Evolutionary conservation across 2,797 vertebrate species (phyloP), one percentile per base, ranked within the genome.

Genomic region (Coendou prehensilis): DNA sequence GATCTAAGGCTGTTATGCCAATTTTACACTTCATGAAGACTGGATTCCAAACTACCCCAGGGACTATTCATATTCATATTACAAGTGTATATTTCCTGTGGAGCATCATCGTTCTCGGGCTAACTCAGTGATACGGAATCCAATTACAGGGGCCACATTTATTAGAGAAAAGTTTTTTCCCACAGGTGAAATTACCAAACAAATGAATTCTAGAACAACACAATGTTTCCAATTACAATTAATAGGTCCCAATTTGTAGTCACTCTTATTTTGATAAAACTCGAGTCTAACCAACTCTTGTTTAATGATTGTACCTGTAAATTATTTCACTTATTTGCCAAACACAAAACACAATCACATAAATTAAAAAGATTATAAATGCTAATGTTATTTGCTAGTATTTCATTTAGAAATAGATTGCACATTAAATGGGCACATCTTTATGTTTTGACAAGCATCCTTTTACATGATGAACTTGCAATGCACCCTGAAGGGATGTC

Each of bases 21-120:
- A 89, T 89, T 96, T 97, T 94, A 91, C 41, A 95, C 50, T 96
- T 93, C 87, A 90, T 63, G 91, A 87, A 95, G 88, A 94, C 59
- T 75, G 41, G 89, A 71, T 88, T 79, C 87, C 59, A 83, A 96
- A 64, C 52, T 9, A 80, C 84, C 86, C 75, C 17, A 30, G 88
- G 41, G 86, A 95, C 37, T 75, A 63, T 63, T 87, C 61, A 56
- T 78, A 67, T 47, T 97, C 59, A 1, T 54, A 67, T 79, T 86
- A 26, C 20, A 63, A 71, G 52, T 71, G 26, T 79, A 1, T 87
- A 23, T 92, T 87, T 82, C 18, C 67, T 80, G 33, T 57, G 85
- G 93, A 92, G 54, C 59, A 20, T 78, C 69, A 54, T 61, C 85
- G 45, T 89, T 86, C 47, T 93, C 84, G 22, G 63, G 56, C 45